Evolutionary conservation across 1,140 invertebrate genomes (phyloP).

Genomic region (Drosophila repleta): DNA sequence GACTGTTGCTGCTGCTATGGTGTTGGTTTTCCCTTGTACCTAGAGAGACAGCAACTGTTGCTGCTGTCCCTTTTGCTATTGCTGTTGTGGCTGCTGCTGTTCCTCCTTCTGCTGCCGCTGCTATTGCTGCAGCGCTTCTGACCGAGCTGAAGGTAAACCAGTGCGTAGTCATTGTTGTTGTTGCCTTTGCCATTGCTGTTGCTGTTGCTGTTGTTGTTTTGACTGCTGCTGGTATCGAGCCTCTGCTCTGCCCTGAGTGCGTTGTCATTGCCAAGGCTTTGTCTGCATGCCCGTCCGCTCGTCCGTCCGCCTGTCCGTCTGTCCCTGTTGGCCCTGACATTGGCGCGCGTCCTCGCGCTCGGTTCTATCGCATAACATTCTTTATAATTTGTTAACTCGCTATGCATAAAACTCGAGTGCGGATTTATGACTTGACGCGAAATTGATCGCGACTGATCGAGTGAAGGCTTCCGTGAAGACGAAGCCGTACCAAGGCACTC

Average conservation of each 20-base stretch:
- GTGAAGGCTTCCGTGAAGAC: slow-evolving; percentile 35
- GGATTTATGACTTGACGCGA: slow-evolving; percentile 75
- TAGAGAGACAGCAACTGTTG: not conserved
- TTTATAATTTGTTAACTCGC: slow-evolving; percentile 57
- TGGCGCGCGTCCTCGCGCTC: slow-evolving; percentile 41
- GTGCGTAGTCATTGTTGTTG: slow-evolving; percentile 78
- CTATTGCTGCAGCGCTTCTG: too few species aligned
- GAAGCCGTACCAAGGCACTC: slow-evolving; percentile 33
- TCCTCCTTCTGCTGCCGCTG: slow-evolving; percentile 24
- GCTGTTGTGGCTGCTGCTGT: slow-evolving; percentile 18
- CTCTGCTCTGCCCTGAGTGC: slow-evolving; percentile 30
- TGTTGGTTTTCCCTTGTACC: not conserved
- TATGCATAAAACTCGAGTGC: slow-evolving; percentile 69
- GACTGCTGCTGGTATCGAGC: slow-evolving; percentile 36
- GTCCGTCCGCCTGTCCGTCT: not conserved
- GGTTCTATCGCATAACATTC: slow-evolving; percentile 73
- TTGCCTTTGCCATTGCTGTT: slow-evolving; percentile 31
- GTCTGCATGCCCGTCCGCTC: slow-evolving; percentile 2
- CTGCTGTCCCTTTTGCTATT: slow-evolving; percentile 15
- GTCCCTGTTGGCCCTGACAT: slow-evolving; percentile 51
- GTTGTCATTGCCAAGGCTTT: slow-evolving; percentile 71
- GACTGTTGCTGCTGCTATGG: slow-evolving; percentile 31
- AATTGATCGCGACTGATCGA: slow-evolving; percentile 64
- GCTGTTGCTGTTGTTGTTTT: slow-evolving; percentile 30
- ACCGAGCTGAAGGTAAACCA: slow-evolving; percentile 80